Percentiles rank a stretch among this genome's conserved stretches.
Evolutionary conservation across 1,140 invertebrate species (phyloP).

Genomic region (Bombus picipes): DNA sequence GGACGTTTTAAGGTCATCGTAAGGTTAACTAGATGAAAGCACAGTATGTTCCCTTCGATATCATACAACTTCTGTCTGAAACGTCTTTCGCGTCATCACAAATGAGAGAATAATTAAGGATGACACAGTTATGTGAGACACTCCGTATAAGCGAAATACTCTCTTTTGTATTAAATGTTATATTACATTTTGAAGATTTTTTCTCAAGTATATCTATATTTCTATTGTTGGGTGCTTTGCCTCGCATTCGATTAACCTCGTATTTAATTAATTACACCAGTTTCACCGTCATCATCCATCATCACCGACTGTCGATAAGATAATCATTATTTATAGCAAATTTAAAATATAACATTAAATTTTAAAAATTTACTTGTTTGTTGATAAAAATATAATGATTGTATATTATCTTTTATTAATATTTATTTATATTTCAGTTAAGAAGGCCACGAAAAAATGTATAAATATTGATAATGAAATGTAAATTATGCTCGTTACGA

Average conservation of each 20-base stretch:
- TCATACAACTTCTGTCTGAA: too few relatives aligned
- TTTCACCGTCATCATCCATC: neutral
- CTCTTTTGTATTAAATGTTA: neutral
- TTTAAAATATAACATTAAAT: too few relatives aligned
- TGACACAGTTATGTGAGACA: too few relatives aligned
- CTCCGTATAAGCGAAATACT: too few relatives aligned
- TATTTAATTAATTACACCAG: neutral
- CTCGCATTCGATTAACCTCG: neutral
- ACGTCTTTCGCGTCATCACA: too few relatives aligned
- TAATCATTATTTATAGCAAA: neutral
- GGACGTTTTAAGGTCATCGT: too few relatives aligned
- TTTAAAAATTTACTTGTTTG: neutral
- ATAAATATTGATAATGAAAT: neutral
- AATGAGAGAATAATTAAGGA: too few relatives aligned
- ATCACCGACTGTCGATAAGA: neutral
- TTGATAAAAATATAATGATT: neutral
- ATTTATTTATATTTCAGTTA: neutral
- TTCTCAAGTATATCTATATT: neutral
- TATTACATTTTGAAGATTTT: neutral
- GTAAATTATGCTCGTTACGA: conserved; percentile 3
- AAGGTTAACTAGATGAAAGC: too few relatives aligned
- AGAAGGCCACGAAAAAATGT: neutral
- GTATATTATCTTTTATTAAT: neutral
- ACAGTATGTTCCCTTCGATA: too few relatives aligned
- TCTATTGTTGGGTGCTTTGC: neutral